Evolutionary conservation across 2,113 vertebrate genomes (phyloP), one percentile per base, ranked within the genome.

Genomic region (Carollia perspicillata): DNA sequence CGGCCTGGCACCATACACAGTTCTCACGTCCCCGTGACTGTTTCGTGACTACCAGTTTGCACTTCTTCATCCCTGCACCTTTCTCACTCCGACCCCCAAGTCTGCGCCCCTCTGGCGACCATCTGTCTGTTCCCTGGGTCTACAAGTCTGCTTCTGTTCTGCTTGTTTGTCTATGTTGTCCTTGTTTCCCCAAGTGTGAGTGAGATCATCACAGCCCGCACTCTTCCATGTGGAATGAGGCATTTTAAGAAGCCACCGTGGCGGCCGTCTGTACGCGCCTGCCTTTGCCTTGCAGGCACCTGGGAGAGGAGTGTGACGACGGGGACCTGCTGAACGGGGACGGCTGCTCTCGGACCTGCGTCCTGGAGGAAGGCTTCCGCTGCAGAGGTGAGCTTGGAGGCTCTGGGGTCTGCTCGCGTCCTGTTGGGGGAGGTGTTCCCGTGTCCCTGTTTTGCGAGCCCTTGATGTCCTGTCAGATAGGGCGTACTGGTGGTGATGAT

Each of bases 261-360:
- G 51, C 51, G 33, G 20, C 77, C 44, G 22, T 63, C 8, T 85
- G 44, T 49, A 20, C 44, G 17, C 63, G 13, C 44, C 1, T 79
- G 22, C 42, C 75, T 95, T 77, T 63, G 49, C 66, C 53, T 93
- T 35, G 79, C 77, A 99, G 99, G 98, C 98, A 60, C 68, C 90
- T 98, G 55, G 98, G 97, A 42, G 99, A 99, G 85, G 98, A 99
- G 92, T 99, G 99, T 33, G 99, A 99, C 83, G 99, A 99, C 87
- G 98, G 98, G 33, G 99, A 99, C 95, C 98, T 99, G 85, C 47
- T 99, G 97, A 99, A 99, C 35, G 99, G 99, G 65, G 99, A 99
- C 14, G 99, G 99, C 78, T 99, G 99, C 95, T 99, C 99, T n/a
- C 99, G 98, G 97, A 99, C 98, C 10, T 99, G 99, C 96, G 94